Evolutionary conservation across 2,888 invertebrate genomes (phyloP), one percentile per base, ranked within the genome.

Genomic region (Patella pellucida): DNA sequence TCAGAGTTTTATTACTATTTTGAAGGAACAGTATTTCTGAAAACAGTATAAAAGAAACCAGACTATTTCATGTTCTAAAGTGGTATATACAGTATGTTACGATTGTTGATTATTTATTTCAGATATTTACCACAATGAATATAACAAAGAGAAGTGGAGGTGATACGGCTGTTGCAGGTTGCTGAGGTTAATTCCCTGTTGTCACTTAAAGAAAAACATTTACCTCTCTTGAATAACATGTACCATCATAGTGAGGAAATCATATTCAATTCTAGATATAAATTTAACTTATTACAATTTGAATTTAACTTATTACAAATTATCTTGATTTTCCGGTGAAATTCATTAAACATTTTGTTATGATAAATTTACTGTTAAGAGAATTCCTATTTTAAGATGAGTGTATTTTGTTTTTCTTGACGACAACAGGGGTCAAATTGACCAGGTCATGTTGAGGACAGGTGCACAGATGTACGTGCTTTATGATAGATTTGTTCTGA

Each of bases 91-190:
- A 23, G 52, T 27, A 50, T 0, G 15, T 69, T 51, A 52, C 54
- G 0, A 62, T 69, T 71, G 50, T 14, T 69, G 52, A 73, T 74
- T 52, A 72, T 69, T 76, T 56, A 56, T 85, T 88, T 82, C 82
- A 92, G 92, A 85, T 96, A 92, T 96, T 97, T 91, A 97, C 97
- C 1, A 94, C 96, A 73, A 93, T 97, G 84, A 93, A 93, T 89
- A 94, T 97, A 87, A 97, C 97, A 77, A 98, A 98, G 92, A 94
- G 97, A 81, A 97, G 97, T 72, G 97, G 97, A 70, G 92, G 93
- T 87, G 96, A 96, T 91, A 95, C 96, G 80, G 95, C 95, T 86
- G 96, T 96, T 71, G 95, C 96, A 68, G 96, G 96, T 74, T 98
- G 98, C 94, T 98, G 97, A 94, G 97, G 97, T 93, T 97, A 97